Percentiles rank a stretch among this genome's conserved stretches.
Evolutionary conservation across 2,888 invertebrate species (phyloP).

Genomic region (Ypsolopha sequella): DNA sequence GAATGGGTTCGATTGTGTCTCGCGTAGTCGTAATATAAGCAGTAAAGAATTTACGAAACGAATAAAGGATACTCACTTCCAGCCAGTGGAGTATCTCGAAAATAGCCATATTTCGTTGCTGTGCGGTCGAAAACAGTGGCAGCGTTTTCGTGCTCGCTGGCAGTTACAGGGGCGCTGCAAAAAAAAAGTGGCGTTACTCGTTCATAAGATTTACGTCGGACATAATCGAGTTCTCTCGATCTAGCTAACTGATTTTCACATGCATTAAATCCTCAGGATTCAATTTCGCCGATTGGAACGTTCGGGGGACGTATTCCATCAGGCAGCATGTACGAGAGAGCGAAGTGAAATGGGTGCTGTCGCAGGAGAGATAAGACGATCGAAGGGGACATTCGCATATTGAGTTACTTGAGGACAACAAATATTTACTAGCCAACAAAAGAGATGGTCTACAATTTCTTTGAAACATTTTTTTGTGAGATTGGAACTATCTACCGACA

Average conservation of each 20-base stretch:
- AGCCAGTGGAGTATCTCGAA: conserved; percentile 96
- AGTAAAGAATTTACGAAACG: neutral
- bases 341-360: too few relatives aligned
- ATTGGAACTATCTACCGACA: too few relatives aligned
- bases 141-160: conserved; percentile 88
- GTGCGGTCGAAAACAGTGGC: conserved; percentile 92
- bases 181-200: conserved; percentile 15
- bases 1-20: neutral
- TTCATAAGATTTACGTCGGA: neutral
- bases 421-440: too few relatives aligned
- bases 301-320: neutral
- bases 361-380: too few relatives aligned
- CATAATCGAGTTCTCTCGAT: conserved; percentile 1
- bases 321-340: neutral
- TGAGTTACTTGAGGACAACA: too few relatives aligned
- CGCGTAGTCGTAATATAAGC: neutral
- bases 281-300: neutral
- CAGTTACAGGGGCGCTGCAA: conserved; percentile 94
- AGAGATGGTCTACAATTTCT: too few relatives aligned
- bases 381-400: too few relatives aligned
- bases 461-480: too few relatives aligned
- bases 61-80: conserved; percentile 74
- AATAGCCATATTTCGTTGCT: conserved; percentile 97
- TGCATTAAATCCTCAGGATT: neutral
- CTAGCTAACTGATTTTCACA: conserved; percentile 1